Base-by-base conservation (phyloP, 2,888 invertebrate genomes). In the Luperina nickerlii region DNA sequence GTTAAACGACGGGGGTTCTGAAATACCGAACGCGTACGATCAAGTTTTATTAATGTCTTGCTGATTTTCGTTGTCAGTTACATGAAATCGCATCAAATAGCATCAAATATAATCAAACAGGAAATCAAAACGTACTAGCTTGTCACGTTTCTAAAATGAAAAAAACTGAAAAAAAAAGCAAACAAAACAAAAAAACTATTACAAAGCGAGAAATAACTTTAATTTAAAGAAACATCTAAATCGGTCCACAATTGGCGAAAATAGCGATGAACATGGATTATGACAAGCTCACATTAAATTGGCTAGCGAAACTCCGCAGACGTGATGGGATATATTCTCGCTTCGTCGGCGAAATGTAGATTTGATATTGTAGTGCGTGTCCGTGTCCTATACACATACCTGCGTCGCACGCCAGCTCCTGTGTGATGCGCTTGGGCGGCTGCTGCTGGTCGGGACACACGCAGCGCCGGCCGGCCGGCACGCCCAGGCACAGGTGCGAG, bases 401-500 rank as follows among this genome's bases (percentile, higher is more conserved):
- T 18, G 99, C 98, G 95, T 99, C 99, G 93, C 99, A 99, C 69
- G 97, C 95, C 20, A 98, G 97, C 89, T 98, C 98, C 71, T 97
- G 97, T 85, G 98, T 97, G 86, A 95, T 94, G 85, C 97, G 97
- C 90, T 97, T 97, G 84, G 97, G 97, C 89, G 93, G 93, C 87
- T 90, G 91, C 82, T 96, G 96, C 63, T 96, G 97, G 96, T 98
- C 99, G 88, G 99, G 99, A 94, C 99, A 99, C 20, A 98, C 98
- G 94, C 99, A 99, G 80, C 98, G 98, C 89, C 98, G 98, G 0
- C 99, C 99, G 67, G 98, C 98, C 0, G 99, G 99, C 84, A 99
- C 98, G 20, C 98, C 97, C 68, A 99, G 97, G 95, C 99, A 99
- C 85, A 99, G 97, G 97, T 99, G 99, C 73, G 99, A 98, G 96